Evolutionary conservation across 2,797 vertebrate genomes (phyloP).

Genomic region (Helicolenus hilgendorfi): DNA sequence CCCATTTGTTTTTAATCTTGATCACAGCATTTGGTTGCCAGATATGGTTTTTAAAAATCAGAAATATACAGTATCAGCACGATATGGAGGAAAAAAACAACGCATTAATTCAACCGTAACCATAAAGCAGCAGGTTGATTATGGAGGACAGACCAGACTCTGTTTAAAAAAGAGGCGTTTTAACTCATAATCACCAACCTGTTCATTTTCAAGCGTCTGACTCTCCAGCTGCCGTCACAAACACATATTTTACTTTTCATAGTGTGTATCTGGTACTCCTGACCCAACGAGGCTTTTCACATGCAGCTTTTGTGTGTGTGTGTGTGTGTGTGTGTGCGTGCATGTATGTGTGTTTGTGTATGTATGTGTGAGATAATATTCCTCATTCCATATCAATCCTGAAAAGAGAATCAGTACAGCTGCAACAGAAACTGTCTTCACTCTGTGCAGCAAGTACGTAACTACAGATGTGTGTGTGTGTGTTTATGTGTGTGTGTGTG

Average conservation of each 20-base stretch:
- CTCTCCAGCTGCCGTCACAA: not conserved
- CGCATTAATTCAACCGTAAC: not conserved
- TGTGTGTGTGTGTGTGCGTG: not conserved
- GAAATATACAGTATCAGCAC: not conserved
- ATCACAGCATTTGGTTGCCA: not conserved
- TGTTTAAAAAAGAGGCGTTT: not conserved
- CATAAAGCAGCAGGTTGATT: not conserved
- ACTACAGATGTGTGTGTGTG: conserved; percentile 5
- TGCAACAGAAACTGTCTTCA: not conserved
- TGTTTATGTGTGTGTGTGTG: conserved; percentile 1
- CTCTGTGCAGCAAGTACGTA: conserved; percentile 21
- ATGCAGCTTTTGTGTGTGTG: not conserved
- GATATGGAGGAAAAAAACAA: not conserved
- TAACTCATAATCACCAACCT: not conserved
- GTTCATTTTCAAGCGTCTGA: not conserved
- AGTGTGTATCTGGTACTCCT: conserved; percentile 35
- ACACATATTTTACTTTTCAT: not conserved
- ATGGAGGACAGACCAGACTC: not conserved
- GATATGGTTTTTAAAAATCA: not conserved
- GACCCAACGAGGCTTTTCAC: not conserved
- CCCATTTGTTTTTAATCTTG: not conserved
- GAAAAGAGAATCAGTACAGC: not conserved
- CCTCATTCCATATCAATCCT: conserved; percentile 60
- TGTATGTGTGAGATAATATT: not conserved
- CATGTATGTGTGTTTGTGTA: not conserved